Evolutionary conservation across 2,113 vertebrate genomes (phyloP).

Genomic region (Sphyrna mokarran): DNA sequence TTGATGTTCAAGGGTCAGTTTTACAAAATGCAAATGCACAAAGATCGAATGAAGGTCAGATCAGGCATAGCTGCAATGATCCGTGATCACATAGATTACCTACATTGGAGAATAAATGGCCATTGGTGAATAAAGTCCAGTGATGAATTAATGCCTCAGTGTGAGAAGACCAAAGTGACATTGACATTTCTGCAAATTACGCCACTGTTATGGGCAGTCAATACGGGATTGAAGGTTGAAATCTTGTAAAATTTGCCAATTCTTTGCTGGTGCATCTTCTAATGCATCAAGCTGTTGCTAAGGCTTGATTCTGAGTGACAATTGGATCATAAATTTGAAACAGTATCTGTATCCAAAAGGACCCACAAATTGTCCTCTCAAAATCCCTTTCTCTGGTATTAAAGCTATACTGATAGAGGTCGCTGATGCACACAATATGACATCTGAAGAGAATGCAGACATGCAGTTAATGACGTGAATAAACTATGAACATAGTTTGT

Average conservation of each 20-base stretch:
- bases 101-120: no score
- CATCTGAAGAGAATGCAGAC: background rate
- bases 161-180: background rate
- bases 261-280: background rate
- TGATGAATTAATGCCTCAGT: background rate
- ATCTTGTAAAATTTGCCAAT: background rate
- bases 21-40: background rate
- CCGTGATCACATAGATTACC: background rate
- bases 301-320: background rate
- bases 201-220: background rate
- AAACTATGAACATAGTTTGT: background rate
- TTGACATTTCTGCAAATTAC: background rate
- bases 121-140: no score
- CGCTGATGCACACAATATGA: background rate
- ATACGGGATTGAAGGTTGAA: background rate
- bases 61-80: background rate
- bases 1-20: background rate
- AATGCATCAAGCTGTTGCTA: background rate
- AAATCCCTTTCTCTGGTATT: background rate
- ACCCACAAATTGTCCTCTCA: background rate
- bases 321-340: background rate
- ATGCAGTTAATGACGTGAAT: background rate
- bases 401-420: background rate
- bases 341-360: background rate
- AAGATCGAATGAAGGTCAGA: background rate